Percentiles rank a stretch among this genome's conserved stretches.
Conservation (phyloP, 2,797 vertebrate species). For the Pangasius sanitwongsei region DNA sequence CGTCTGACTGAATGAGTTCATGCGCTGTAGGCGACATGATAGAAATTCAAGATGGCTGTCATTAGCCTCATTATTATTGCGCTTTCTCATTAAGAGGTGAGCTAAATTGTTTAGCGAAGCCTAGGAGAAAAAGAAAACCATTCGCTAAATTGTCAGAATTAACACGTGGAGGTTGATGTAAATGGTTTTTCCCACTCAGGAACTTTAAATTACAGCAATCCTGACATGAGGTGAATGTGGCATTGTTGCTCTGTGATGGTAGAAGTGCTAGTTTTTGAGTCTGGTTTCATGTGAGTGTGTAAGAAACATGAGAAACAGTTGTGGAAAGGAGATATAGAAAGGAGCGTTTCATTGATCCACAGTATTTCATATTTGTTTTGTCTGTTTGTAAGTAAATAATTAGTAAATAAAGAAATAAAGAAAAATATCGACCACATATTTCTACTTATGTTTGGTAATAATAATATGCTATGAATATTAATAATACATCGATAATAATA, state of each 20-base stretch:
- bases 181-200: conserved; percentile 12
- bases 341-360: background rate
- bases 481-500: background rate
- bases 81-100: conserved; percentile 20
- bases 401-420: background rate
- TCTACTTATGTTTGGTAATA: background rate
- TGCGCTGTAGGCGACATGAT: conserved; percentile 10
- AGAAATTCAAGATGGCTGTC: conserved; percentile 27
- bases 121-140: conserved; percentile 14
- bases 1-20: conserved; percentile 34
- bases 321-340: background rate
- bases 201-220: background rate
- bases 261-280: background rate
- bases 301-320: background rate
- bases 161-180: conserved; percentile 9
- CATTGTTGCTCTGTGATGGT: background rate
- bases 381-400: background rate
- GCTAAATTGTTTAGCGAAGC: conserved; percentile 8
- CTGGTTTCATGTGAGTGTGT: background rate
- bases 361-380: background rate
- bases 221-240: conserved; percentile 3
- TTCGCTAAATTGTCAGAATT: background rate
- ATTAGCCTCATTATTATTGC: conserved; percentile 25
- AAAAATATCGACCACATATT: background rate
- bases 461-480: background rate